A percentile compares a stretch with the other conserved stretches of the same genome.
phyloP scores from a whole-genome alignment of 2,797 vertebrate genomes.

The Eurystomus glaucurus region DNA sequence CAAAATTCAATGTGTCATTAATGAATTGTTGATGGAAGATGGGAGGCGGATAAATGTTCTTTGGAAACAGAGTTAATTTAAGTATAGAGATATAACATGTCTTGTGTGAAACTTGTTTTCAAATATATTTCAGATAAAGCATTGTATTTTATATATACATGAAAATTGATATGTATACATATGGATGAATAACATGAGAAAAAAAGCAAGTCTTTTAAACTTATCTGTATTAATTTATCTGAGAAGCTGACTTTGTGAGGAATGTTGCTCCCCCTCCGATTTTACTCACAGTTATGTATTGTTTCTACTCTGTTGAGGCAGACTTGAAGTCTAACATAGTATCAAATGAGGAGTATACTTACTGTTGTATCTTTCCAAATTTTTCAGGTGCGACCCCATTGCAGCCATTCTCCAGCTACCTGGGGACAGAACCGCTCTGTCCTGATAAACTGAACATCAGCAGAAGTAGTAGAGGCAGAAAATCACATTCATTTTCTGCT shows the following conservation, averaged over 20 bases:
- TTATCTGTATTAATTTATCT: neutral
- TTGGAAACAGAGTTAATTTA: neutral
- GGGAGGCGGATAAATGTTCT: neutral
- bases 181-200: accelerated
- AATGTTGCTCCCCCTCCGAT: neutral
- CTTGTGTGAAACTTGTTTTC: neutral
- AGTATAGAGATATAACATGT: neutral
- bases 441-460: neutral
- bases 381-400: neutral
- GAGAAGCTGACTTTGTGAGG: neutral
- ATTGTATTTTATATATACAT: neutral
- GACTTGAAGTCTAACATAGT: neutral
- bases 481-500: neutral
- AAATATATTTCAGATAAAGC: neutral
- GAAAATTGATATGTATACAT: neutral
- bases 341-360: neutral
- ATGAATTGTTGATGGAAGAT: neutral
- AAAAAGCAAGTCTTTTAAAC: neutral
- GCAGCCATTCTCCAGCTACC: neutral
- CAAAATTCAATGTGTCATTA: neutral
- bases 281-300: neutral
- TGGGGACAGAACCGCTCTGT: neutral
- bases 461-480: neutral
- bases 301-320: neutral
- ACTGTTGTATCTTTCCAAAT: neutral